phyloP scores from a whole-genome alignment of 2,888 invertebrate species.

The Melanotus villosus region DNA sequence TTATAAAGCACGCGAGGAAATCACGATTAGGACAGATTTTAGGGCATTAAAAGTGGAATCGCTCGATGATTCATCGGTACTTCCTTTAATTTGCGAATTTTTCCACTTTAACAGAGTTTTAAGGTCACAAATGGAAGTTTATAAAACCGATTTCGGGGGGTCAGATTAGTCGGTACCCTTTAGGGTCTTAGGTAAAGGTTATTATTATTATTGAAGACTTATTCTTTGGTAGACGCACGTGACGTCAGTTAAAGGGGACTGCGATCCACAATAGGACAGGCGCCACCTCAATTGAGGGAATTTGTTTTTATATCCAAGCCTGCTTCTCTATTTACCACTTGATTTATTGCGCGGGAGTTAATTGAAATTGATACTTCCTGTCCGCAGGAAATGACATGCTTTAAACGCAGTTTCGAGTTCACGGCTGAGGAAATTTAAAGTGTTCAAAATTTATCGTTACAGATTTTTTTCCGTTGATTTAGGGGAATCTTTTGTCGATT shows the following conservation, averaged over 20 bases:
- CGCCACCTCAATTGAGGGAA: conserved; percentile 67
- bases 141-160: no score
- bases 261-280: conserved; percentile 63
- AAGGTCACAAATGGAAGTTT: no score
- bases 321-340: conserved; percentile 66
- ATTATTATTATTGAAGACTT: conserved; percentile 23
- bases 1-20: conserved; percentile 44
- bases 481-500: no score
- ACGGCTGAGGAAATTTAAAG: conserved; percentile 25
- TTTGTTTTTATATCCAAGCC: conserved; percentile 66
- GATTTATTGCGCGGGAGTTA: conserved; percentile 66
- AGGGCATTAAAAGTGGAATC: conserved; percentile 38
- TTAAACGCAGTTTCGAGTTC: conserved; percentile 32
- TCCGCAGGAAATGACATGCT: conserved; percentile 47
- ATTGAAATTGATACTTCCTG: conserved; percentile 68
- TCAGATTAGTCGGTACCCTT: no score
- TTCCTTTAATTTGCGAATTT: conserved; percentile 13
- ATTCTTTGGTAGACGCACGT: conserved; percentile 43
- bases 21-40: conserved; percentile 46
- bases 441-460: neutral
- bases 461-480: no score
- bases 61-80: conserved; percentile 34
- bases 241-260: conserved; percentile 61
- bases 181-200: conserved; percentile 32
- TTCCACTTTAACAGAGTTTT: neutral